Conservation (phyloP, 2,113 vertebrate species). For the Mus musculus region GRCm39 chr1:133630001-133630500, state of each 20-base stretch:
- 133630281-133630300: neutral
- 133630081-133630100: neutral
- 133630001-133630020: neutral
- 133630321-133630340: rapidly evolving
- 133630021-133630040: neutral
- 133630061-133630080: neutral
- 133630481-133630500: conserved; percentile 82
- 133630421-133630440: conserved; percentile 86
- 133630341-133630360: neutral
- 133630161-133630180: neutral
- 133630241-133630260: neutral
- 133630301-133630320: neutral
- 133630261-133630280: rapidly evolving
- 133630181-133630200: neutral
- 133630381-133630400: conserved; percentile 62
- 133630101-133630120: neutral
- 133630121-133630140: neutral
- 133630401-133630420: conserved; percentile 68
- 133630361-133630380: neutral
- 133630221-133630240: neutral
- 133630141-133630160: neutral
- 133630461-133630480: conserved; percentile 86
- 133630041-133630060: neutral
- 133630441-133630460: conserved; percentile 80
- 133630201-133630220: neutral